These are phyloP conservation scores for Moxostoma hubbsi DNA, from an alignment of 2,797 vertebrate species.

Conservation along the genomic window DNA sequence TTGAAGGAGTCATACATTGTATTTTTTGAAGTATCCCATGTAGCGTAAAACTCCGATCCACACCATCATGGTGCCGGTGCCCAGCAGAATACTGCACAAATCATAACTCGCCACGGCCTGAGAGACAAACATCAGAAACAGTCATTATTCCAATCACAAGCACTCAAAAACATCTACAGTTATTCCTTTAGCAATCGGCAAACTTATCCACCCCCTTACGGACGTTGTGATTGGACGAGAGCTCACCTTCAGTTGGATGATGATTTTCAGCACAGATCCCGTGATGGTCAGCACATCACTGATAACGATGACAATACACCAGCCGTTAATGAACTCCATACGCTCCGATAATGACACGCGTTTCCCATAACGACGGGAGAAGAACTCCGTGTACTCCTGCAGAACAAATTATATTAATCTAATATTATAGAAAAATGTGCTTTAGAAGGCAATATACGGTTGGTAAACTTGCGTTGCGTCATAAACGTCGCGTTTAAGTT, in stretches of 20 bases:
- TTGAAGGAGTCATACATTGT: constrained; percentile 79
- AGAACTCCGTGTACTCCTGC: constrained; percentile 86
- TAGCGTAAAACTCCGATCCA: constrained; percentile 96
- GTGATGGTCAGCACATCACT: constrained; percentile 87
- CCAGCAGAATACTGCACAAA: constrained; percentile 93
- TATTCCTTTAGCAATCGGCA: neutral
- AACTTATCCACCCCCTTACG: too few relatives aligned
- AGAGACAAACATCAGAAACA: neutral
- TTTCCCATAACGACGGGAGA: constrained; percentile 74
- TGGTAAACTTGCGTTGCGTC: too few relatives aligned
- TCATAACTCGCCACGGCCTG: constrained; percentile 91
- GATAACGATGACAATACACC: constrained; percentile 91
- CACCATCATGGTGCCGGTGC: constrained; percentile 91
- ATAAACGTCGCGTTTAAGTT: too few relatives aligned
- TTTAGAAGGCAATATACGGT: too few relatives aligned
- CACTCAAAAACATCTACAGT: neutral
- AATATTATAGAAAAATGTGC: too few relatives aligned
- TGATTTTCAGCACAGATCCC: constrained; percentile 92
- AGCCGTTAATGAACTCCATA: constrained; percentile 91
- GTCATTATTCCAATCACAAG: neutral
- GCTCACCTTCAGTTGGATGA: constrained; percentile 89
- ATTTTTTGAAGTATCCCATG: constrained; percentile 92
- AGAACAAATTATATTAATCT: neutral
- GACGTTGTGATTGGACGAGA: neutral
- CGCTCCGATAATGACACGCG: constrained; percentile 82